Evolutionary conservation across 1,140 invertebrate species (phyloP).

Genomic region (Drosophila neocordata): DNA sequence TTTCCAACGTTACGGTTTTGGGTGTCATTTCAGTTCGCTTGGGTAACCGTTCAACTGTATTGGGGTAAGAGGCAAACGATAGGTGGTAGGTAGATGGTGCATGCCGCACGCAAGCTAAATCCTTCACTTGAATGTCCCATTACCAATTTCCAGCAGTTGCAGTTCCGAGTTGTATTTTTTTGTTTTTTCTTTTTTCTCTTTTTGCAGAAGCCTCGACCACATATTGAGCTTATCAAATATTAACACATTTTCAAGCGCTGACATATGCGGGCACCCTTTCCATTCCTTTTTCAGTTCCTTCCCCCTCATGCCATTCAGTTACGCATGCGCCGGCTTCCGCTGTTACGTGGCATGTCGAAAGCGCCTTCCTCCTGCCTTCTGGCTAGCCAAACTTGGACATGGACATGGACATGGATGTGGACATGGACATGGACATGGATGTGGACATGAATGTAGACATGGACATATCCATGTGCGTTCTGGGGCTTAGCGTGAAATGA

Average conservation of each 20-base stretch:
- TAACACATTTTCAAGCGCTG: constrained; percentile 77
- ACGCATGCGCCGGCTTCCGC: constrained; percentile 65
- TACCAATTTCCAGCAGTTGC: constrained; percentile 16
- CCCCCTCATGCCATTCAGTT: constrained; percentile 1
- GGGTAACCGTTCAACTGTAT: constrained; percentile 13
- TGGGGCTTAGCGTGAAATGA: constrained; percentile 66
- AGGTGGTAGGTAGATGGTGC: constrained; percentile 27
- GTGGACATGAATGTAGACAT: constrained; percentile 44
- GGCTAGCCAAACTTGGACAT: constrained; percentile 24
- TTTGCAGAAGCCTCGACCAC: constrained; percentile 54
- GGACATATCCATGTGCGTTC: constrained; percentile 41
- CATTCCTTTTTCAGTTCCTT: too few species aligned
- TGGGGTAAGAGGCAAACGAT: not conserved
- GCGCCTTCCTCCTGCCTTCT: not conserved
- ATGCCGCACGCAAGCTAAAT: constrained; percentile 58
- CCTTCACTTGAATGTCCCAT: constrained; percentile 19
- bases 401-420: constrained; percentile 1
- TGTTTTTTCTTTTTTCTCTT: too few species aligned
- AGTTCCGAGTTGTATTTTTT: not conserved
- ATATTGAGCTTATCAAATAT: constrained; percentile 81
- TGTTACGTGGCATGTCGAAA: constrained; percentile 63
- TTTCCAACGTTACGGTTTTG: constrained; percentile 60
- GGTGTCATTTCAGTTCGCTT: constrained; percentile 58
- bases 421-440: constrained; percentile 12
- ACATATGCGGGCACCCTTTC: constrained; percentile 49